Evolutionary conservation across 37 sponge, comb jelly and placozoan species (phyloP), one percentile per base, ranked within the genome.

Genomic region (Chondrilla cf. caribensis): DNA sequence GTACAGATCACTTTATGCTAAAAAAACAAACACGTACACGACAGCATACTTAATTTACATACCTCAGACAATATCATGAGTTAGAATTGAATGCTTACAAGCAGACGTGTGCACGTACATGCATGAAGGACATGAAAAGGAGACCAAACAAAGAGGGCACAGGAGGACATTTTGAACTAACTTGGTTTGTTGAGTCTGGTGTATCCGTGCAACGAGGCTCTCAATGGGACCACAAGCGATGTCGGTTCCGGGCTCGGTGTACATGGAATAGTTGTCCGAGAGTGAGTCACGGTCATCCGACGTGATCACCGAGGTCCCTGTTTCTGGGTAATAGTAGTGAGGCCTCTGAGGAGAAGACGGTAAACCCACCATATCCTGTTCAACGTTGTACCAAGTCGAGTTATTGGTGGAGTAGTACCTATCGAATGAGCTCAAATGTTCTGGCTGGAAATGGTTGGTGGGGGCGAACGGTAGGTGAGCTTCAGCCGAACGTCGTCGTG

Each of bases 181-280:
- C 68, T 33, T 67, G 14, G n/a, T 28, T 33, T 33, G 68, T 4
- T 33, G 31, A 18, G 68, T 33, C 40, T 73, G 76, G 24, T 73
- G 76, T 39, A 73, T 31, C 2, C 36, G 38, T 6, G 44, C 18
- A 17, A 73, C 18, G 25, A 73, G 44, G 76, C 41, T 73, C 76
- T 73, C 76, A 40, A 73, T 73, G 29, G 76, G 76, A 18, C 76
- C 76, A 40, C n/a, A 37, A 15, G 24, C 76, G 21, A 73, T 40
- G 25, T 73, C 76, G 21, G 76, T 73, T 15, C 76, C 76, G 21
- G 38, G 76, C 43, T 73, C 76, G 2, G 76, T 73, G 36, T 25
- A 40, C 19, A 37, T 40, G 18, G 76, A 73, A 40, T 25, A 39
- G 25, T 73, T 73, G 44, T 73, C 76, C n/a, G 44, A 73, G 41